Evolutionary conservation across 2,888 invertebrate species (phyloP).

Genomic region (Nasonia oneida): DNA sequence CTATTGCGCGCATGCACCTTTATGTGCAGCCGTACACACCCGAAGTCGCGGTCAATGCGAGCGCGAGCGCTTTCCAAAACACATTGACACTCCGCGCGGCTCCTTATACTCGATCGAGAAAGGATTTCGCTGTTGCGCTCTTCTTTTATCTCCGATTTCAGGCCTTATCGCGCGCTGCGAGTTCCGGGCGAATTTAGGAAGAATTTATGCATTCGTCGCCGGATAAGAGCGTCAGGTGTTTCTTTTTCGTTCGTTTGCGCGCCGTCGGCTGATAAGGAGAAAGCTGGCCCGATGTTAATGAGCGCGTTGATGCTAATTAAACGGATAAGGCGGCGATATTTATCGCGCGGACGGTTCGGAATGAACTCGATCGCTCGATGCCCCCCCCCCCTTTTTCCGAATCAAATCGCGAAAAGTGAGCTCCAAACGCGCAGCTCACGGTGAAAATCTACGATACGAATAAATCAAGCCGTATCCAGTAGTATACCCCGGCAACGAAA

Average conservation of each 20-base stretch:
- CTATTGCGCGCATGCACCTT: neutral
- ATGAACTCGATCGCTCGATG: neutral
- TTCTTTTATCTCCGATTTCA: slow-evolving; percentile 24
- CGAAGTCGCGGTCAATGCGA: neutral
- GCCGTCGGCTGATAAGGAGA: neutral
- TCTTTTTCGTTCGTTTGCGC: neutral
- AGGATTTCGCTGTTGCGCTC: neutral
- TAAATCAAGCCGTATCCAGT: neutral
- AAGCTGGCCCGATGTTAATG: slow-evolving; percentile 18
- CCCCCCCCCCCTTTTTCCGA: too few relatives aligned
- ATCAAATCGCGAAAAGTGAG: neutral
- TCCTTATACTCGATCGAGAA: neutral
- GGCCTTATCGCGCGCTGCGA: neutral
- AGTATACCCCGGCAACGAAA: neutral
- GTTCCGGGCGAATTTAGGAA: slow-evolving; percentile 22
- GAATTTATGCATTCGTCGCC: neutral
- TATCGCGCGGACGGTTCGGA: neutral
- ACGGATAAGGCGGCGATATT: neutral
- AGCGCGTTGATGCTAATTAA: slow-evolving; percentile 12
- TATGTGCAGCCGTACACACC: neutral
- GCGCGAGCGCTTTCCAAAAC: neutral
- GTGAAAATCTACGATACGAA: neutral
- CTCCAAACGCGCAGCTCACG: neutral
- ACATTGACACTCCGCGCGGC: neutral
- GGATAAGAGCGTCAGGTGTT: neutral